These are phyloP conservation scores for Petrolisthes manimaculis DNA, from an alignment of 2,888 invertebrate species.

Conservation along the genomic window DNA sequence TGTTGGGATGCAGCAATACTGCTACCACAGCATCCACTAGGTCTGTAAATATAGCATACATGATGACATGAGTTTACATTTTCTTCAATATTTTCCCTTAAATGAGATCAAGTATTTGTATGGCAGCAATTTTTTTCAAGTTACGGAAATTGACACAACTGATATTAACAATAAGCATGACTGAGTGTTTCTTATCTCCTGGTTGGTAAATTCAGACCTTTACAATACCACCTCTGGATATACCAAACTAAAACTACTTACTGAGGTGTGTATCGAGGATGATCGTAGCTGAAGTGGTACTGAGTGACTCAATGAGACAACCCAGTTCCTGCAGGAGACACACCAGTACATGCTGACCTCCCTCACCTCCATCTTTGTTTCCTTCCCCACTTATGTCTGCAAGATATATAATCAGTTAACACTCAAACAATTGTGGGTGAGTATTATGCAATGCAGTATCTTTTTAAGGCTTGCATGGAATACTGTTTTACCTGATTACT, in stretches of 20 bases:
- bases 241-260: slow-evolving; percentile 69
- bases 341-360: slow-evolving; percentile 90
- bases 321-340: slow-evolving; percentile 96
- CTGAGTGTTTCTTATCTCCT: not conserved
- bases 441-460: not conserved
- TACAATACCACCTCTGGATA: not conserved
- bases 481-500: not conserved
- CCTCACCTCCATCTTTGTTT: slow-evolving; percentile 91
- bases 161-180: not conserved
- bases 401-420: slow-evolving; percentile 14
- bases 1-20: slow-evolving; percentile 91
- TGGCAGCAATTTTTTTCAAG: not conserved
- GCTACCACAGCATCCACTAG: slow-evolving; percentile 83
- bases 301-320: slow-evolving; percentile 87
- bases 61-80: too few relatives aligned
- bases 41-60: slow-evolving; percentile 71
- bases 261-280: slow-evolving; percentile 88
- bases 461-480: not conserved
- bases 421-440: not conserved
- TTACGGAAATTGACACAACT: not conserved
- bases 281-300: slow-evolving; percentile 93
- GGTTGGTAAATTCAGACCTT: not conserved
- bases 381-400: slow-evolving; percentile 90
- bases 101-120: too few relatives aligned
- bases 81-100: too few relatives aligned